phyloP scores from a whole-genome alignment of 2,888 invertebrate species.

The Lydus trimaculatus region DNA sequence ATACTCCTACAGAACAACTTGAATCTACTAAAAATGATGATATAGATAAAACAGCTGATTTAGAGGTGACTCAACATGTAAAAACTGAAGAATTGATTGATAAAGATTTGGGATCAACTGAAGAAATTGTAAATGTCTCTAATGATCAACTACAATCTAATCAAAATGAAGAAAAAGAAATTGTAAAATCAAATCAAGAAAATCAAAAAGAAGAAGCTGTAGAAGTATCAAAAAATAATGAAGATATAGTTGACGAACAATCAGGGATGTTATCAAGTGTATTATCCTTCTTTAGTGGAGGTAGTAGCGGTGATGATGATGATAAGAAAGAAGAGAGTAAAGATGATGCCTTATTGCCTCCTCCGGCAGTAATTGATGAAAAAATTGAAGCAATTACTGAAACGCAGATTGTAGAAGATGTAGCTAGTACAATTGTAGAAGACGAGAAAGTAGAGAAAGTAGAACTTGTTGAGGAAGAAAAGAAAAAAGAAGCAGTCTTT shows the following conservation, averaged over 20 bases:
- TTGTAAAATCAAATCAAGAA: background rate
- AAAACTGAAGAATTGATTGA: background rate
- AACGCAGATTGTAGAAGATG: background rate
- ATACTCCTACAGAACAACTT: background rate
- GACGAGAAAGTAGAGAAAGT: background rate
- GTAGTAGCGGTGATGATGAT: background rate
- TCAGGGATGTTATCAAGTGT: constrained; percentile 14
- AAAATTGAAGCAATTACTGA: background rate
- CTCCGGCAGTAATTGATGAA: background rate
- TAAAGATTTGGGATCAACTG: too few species aligned
- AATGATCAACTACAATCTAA: background rate
- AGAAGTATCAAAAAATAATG: constrained; percentile 11
- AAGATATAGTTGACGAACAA: constrained; percentile 17
- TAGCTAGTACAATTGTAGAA: background rate
- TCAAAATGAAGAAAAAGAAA: constrained; percentile 15
- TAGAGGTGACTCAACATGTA: background rate
- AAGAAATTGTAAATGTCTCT: too few species aligned
- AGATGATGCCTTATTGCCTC: background rate
- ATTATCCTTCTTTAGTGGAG: background rate
- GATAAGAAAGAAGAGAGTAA: background rate
- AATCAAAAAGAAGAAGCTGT: constrained; percentile 6
- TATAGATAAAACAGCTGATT: constrained; percentile 10
- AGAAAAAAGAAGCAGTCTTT: background rate
- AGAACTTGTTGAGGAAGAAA: background rate
- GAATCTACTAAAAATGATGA: background rate